Conservation (phyloP, 2,113 vertebrate genomes). For the Centrocercus urophasianus region DNA sequence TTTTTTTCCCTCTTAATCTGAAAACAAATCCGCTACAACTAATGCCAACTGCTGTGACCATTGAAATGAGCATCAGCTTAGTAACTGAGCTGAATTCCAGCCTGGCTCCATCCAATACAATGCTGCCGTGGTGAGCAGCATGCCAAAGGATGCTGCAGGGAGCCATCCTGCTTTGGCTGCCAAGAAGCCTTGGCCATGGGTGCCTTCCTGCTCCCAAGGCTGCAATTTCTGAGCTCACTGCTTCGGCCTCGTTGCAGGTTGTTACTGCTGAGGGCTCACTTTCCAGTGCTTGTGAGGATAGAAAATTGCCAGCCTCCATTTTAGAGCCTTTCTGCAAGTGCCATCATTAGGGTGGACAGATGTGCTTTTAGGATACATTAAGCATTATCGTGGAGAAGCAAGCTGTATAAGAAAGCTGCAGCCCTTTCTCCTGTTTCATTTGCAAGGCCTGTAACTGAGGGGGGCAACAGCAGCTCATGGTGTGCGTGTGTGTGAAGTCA, state of each 20-base stretch:
- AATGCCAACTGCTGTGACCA: neutral
- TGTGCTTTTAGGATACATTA: conserved; percentile 21
- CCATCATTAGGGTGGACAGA: neutral
- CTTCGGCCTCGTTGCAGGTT: neutral
- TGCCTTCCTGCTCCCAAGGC: neutral
- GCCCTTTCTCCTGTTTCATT: neutral
- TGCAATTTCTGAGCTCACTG: neutral
- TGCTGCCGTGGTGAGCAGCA: accelerated
- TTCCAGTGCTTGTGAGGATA: neutral
- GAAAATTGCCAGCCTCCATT: conserved; percentile 11
- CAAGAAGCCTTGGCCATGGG: neutral
- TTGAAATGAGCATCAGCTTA: neutral
- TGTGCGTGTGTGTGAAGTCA: neutral
- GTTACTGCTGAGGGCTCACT: neutral
- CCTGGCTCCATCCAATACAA: neutral
- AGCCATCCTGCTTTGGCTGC: neutral
- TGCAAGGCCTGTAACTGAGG: neutral
- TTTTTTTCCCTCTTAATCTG: neutral
- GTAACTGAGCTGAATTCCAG: neutral
- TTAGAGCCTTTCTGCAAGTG: neutral
- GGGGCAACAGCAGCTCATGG: neutral
- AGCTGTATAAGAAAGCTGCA: neutral
- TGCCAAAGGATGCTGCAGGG: neutral
- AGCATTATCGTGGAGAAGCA: neutral
- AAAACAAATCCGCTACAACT: neutral